These are phyloP conservation scores for Equus przewalskii DNA, from an alignment of 2,113 vertebrate species.

Conservation along the genomic window DNA sequence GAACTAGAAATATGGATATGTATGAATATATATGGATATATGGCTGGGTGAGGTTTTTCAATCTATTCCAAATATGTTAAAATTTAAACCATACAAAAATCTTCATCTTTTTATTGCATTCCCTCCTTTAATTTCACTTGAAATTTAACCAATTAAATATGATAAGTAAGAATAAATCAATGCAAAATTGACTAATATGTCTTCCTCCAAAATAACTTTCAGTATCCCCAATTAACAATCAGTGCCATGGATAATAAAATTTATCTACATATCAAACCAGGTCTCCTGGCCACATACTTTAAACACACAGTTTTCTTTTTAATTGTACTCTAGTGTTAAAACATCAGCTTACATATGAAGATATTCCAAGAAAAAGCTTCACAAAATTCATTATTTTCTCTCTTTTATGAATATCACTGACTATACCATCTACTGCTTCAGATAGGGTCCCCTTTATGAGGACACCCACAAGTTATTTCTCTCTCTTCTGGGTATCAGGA, in stretches of 20 bases:
- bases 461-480: neutral
- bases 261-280: neutral
- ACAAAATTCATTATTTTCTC: conserved; percentile 18
- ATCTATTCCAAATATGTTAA: neutral
- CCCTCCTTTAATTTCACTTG: neutral
- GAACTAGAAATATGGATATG: neutral
- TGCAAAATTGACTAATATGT: neutral
- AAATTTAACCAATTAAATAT: conserved; percentile 44
- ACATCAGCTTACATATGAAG: neutral
- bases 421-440: neutral
- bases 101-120: neutral
- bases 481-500: neutral
- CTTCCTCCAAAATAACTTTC: conserved; percentile 11
- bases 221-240: neutral
- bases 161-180: conserved; percentile 18
- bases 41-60: neutral
- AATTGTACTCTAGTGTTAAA: neutral
- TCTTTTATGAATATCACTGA: conserved; percentile 1
- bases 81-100: conserved; percentile 35
- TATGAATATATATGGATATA: neutral
- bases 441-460: neutral
- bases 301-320: neutral
- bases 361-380: neutral
- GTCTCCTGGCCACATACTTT: neutral
- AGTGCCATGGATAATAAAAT: neutral